These are phyloP conservation scores for Augochlorella aurata DNA, from an alignment of 2,888 invertebrate genomes.

Conservation along the genomic window DNA sequence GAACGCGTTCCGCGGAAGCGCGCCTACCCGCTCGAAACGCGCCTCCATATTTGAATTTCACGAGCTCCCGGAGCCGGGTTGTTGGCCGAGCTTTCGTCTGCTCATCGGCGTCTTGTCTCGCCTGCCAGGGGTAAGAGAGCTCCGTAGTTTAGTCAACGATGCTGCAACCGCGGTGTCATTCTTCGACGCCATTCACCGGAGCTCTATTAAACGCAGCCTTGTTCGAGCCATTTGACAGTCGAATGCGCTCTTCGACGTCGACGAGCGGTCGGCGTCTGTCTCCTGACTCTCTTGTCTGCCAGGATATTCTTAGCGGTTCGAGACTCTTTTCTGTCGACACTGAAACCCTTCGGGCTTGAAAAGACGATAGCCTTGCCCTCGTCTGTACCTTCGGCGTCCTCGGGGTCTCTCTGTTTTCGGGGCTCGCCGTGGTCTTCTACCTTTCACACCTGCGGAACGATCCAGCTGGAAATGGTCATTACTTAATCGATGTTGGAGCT, in stretches of 20 bases:
- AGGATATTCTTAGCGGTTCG: background rate
- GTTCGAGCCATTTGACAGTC: background rate
- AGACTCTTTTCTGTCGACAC: background rate
- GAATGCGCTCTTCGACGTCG: background rate
- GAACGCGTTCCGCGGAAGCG: slow-evolving; percentile 47
- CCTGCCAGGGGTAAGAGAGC: too few relatives aligned
- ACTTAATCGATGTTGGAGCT: too few relatives aligned
- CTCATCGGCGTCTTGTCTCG: too few relatives aligned
- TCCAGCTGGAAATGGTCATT: too few relatives aligned
- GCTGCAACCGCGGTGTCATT: background rate
- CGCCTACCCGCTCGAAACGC: slow-evolving; percentile 27
- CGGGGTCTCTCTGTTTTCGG: background rate
- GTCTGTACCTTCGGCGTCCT: background rate
- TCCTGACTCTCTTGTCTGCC: background rate
- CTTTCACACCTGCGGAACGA: background rate
- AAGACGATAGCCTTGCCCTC: background rate
- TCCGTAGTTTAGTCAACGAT: too few relatives aligned
- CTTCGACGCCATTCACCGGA: background rate
- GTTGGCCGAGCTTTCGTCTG: slow-evolving; percentile 5
- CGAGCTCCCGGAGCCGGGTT: background rate
- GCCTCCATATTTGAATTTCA: slow-evolving; percentile 26
- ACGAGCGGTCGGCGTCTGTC: background rate
- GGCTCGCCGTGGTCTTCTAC: background rate
- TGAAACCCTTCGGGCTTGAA: background rate
- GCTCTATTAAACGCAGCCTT: background rate